Evolutionary conservation across 1,140 invertebrate genomes (phyloP).

Genomic region (Drosophila ananassae): DNA sequence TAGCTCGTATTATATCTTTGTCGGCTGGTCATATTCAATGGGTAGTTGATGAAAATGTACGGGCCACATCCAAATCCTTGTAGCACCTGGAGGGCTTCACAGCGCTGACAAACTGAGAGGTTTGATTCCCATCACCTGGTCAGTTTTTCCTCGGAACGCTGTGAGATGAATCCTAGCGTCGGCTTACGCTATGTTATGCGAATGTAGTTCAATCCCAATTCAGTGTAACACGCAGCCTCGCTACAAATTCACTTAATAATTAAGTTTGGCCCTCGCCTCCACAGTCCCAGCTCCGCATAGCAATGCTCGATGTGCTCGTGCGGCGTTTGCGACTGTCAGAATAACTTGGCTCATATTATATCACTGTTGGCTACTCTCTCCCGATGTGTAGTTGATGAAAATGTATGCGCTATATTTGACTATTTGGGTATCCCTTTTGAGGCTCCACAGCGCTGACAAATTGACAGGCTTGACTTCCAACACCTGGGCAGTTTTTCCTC

Average conservation of each 20-base stretch:
- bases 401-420: neutral
- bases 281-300: conserved; percentile 82
- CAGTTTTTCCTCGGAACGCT: conserved; percentile 81
- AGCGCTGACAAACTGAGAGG: conserved; percentile 67
- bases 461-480: conserved; percentile 25
- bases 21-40: conserved; percentile 38
- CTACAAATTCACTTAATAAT: conserved; percentile 38
- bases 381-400: neutral
- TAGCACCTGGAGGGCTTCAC: conserved; percentile 8
- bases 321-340: conserved; percentile 81
- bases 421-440: neutral
- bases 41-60: conserved; percentile 74
- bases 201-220: conserved; percentile 55
- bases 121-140: conserved; percentile 12
- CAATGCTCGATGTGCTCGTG: conserved; percentile 68
- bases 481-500: conserved; percentile 26
- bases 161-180: conserved; percentile 85
- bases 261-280: neutral
- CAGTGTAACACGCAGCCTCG: conserved; percentile 79
- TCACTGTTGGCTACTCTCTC: conserved; percentile 48
- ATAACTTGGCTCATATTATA: conserved; percentile 70
- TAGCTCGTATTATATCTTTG: conserved; percentile 70
- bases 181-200: conserved; percentile 81
- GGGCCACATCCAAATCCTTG: conserved; percentile 37
- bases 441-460: conserved; percentile 63